Conservation (phyloP, 2,113 vertebrate species). For the Columba livia region DNA sequence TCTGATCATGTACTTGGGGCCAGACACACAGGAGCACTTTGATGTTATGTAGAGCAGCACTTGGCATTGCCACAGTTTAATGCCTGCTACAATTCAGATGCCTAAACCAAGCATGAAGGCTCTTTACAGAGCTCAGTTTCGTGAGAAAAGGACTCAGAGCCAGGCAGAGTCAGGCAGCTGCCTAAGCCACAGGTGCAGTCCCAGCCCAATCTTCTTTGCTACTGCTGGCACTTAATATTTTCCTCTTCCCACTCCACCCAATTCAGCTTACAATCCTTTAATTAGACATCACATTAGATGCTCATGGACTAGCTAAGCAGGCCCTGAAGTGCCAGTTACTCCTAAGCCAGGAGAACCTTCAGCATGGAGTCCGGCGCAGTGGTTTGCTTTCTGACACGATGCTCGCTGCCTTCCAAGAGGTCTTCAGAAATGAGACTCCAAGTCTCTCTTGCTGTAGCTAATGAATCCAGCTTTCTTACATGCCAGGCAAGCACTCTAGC, state of each 20-base stretch:
- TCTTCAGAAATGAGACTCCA: background rate
- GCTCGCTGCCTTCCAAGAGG: background rate
- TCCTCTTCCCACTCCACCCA: fast-evolving
- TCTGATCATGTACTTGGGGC: background rate
- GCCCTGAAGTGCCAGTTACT: background rate
- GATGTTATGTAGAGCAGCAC: background rate
- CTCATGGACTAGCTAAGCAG: background rate
- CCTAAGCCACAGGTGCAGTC: background rate
- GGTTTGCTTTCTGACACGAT: background rate
- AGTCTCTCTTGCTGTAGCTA: background rate
- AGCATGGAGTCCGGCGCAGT: fast-evolving
- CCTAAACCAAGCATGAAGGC: background rate
- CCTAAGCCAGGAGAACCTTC: background rate
- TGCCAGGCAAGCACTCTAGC: background rate
- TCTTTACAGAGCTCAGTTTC: background rate
- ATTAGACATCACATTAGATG: background rate
- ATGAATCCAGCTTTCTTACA: background rate
- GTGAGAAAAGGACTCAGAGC: background rate
- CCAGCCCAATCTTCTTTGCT: background rate
- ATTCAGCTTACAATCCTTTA: background rate
- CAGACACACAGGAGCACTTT: background rate
- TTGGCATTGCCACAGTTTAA: background rate
- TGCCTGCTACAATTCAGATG: background rate
- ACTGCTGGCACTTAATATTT: background rate
- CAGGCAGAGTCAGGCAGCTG: background rate